Evolutionary conservation across 2,797 vertebrate species (phyloP), one percentile per base, ranked within the genome.

Genomic region (Melanotaenia nigrans): DNA sequence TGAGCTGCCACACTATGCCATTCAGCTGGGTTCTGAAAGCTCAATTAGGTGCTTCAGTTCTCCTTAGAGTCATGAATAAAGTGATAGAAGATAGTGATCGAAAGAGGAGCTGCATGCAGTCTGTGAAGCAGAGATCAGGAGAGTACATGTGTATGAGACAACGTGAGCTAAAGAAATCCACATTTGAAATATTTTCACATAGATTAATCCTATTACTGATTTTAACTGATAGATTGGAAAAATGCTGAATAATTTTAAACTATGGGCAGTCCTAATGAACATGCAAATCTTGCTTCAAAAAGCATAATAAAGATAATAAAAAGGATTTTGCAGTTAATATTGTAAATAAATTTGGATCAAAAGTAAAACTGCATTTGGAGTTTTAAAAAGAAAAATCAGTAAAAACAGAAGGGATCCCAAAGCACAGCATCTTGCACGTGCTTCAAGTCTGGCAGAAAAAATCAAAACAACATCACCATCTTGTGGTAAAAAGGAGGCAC

Each of bases 381-480:
- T 11, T 38, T 13, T 38, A 2, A 3, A 13, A 14, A 40, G 14
- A 4, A 6, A 45, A 18, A 45, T 20, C 16, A 18, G 49, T 40
- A 33, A 12, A 16, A 38, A 25, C 22, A 38, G 22, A 53, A 7
- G 28, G 0, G 24, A 12, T 9, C 2, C 47, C 6, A 20, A 49
- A n/a, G 25, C 24, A 35, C 14, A 54, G 14, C 20, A 13, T 16
- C 3, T 13, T 18, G 9, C 18, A 8, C 3, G 1, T 6, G 5
- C 42, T 62, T n/a, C 5, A 58, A 16, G 28, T 13, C 51, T 30
- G 25, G 1, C 25, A 11, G 25, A 30, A 2, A 54, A 66, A 63
- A 65, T 30, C 35, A 47, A 45, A 24, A 62, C 64, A 60, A 16
- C 51, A 53, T 24, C 38, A 0, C 80, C 85, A 85, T 65, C 82